phyloP scores from a whole-genome alignment of 2,113 vertebrate genomes.

The Tragelaphus strepsiceros region DNA sequence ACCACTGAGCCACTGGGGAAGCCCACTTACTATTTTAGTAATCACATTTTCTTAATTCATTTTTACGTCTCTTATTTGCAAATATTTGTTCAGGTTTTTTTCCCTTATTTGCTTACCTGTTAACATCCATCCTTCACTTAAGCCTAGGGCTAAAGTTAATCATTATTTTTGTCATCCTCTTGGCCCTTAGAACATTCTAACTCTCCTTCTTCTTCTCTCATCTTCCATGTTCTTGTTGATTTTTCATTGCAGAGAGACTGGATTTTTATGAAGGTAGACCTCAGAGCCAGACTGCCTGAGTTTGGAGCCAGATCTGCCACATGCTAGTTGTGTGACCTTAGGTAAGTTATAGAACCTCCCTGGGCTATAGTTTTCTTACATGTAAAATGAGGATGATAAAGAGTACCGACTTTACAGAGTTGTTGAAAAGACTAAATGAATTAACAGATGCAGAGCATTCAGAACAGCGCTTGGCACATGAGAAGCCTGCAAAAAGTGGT shows the following conservation, averaged over 20 bases:
- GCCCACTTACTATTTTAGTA: not conserved
- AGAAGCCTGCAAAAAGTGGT: not conserved
- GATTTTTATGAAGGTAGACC: not conserved
- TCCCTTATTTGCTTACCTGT: not conserved
- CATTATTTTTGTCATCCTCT: not conserved
- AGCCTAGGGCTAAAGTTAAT: not conserved
- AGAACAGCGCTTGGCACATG: not conserved
- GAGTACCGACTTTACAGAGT: not conserved
- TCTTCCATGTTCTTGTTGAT: not conserved
- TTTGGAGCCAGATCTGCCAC: not conserved
- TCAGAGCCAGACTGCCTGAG: not conserved
- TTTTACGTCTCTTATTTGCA: not conserved
- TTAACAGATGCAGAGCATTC: not conserved
- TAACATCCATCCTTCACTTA: not conserved
- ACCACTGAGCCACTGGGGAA: not conserved
- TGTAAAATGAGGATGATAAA: not conserved
- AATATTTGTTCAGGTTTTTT: not conserved
- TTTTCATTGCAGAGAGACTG: constrained; percentile 19
- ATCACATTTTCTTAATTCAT: not conserved
- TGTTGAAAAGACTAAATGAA: not conserved
- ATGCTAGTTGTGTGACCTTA: not conserved
- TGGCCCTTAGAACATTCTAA: not conserved
- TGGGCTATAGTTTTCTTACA: not conserved
- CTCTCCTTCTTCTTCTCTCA: not conserved
- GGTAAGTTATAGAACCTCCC: not conserved